Percentiles rank a stretch among this genome's conserved stretches.
Evolutionary conservation across 1,140 invertebrate genomes (phyloP).

Genomic region (Samia ricini): DNA sequence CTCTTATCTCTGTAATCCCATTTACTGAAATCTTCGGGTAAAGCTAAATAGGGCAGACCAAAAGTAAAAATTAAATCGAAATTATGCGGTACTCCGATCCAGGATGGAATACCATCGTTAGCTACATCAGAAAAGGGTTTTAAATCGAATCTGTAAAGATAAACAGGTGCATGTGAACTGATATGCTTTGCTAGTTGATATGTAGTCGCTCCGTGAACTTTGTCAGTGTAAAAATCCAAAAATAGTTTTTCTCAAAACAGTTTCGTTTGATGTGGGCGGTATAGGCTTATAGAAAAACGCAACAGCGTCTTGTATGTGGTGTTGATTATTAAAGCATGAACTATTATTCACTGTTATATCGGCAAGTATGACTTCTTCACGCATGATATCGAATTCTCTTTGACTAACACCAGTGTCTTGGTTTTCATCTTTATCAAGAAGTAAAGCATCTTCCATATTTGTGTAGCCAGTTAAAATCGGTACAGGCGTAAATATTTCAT

Average conservation of each 20-base stretch:
- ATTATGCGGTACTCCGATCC: conserved; percentile 87
- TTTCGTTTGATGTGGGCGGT: conserved; percentile 79
- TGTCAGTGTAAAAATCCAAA: conserved; percentile 84
- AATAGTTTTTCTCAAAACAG: conserved; percentile 79
- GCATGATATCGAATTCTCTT: conserved; percentile 80
- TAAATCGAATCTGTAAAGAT: conserved; percentile 87
- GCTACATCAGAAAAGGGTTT: conserved; percentile 82
- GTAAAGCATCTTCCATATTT: conserved; percentile 86
- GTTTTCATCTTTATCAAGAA: conserved; percentile 77
- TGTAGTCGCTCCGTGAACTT: conserved; percentile 84
- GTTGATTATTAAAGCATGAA: conserved; percentile 82
- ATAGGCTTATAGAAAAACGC: conserved; percentile 85
- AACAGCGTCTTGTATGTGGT: conserved; percentile 85
- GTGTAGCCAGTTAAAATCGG: conserved; percentile 86
- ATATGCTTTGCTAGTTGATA: conserved; percentile 82
- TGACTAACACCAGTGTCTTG: conserved; percentile 76
- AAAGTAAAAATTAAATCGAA: conserved; percentile 88
- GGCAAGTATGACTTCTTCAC: conserved; percentile 79
- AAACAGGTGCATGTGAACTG: conserved; percentile 79
- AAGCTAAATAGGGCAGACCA: conserved; percentile 84
- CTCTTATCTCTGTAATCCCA: conserved; percentile 88
- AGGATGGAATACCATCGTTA: conserved; percentile 82
- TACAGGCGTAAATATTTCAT: conserved; percentile 80
- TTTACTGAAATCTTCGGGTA: conserved; percentile 73
- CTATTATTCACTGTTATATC: conserved; percentile 81